These are phyloP conservation scores for Macrosoma leucophasiata DNA, from an alignment of 2,888 invertebrate genomes.

Conservation along the genomic window DNA sequence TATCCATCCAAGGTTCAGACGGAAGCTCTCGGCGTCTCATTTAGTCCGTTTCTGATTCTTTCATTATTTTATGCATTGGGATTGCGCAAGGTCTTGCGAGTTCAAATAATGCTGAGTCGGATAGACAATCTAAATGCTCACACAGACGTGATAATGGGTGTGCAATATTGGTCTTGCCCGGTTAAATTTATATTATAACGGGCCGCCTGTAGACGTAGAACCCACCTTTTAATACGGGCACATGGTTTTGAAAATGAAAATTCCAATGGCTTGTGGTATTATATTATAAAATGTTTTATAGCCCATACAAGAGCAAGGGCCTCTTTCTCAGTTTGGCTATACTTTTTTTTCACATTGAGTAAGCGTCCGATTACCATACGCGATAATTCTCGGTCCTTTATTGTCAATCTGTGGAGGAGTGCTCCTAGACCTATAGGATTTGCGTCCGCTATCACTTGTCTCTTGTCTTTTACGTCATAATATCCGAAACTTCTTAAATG, in stretches of 20 bases:
- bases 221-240: constrained; percentile 31
- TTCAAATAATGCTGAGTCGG: no score
- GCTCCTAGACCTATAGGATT: constrained; percentile 11
- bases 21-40: constrained; percentile 24
- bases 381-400: constrained; percentile 14
- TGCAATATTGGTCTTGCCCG: constrained; percentile 32
- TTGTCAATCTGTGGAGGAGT: constrained; percentile 5
- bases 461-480: constrained; percentile 9
- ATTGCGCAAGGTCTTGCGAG: constrained; percentile 9
- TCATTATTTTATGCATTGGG: constrained; percentile 11
- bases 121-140: constrained; percentile 6
- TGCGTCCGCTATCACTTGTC: constrained; percentile 9
- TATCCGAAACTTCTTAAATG: no score
- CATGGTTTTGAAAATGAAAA: constrained; percentile 35
- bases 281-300: constrained; percentile 15
- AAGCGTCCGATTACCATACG: constrained; percentile 12
- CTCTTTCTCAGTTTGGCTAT: constrained; percentile 13
- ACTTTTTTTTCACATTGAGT: constrained; percentile 10
- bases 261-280: constrained; percentile 24
- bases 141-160: constrained; percentile 11
- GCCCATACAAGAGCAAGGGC: constrained; percentile 15
- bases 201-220: constrained; percentile 25
- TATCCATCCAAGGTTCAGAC: constrained; percentile 19
- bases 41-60: constrained; percentile 8
- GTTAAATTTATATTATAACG: constrained; percentile 20